Percentiles rank a stretch among this genome's conserved stretches.
These are phyloP conservation scores for Habrosyne pyritoides DNA, from an alignment of 2,888 invertebrate genomes.

Conservation along the genomic window DNA sequence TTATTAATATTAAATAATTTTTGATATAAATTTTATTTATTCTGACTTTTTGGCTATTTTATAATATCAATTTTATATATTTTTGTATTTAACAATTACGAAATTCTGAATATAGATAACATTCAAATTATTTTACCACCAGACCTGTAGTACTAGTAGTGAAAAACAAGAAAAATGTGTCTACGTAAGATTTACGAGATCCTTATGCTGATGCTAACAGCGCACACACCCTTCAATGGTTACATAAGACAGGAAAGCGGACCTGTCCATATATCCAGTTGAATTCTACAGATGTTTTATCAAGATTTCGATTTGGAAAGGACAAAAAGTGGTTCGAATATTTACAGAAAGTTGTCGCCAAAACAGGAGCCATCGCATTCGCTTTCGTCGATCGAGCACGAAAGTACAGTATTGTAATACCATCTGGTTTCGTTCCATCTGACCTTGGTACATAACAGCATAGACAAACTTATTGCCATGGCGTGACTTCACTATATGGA, in stretches of 20 bases:
- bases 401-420: constrained; percentile 70
- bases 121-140: too few relatives aligned
- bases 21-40: too few relatives aligned
- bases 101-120: too few relatives aligned
- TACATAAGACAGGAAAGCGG: constrained; percentile 75
- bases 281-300: constrained; percentile 71
- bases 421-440: constrained; percentile 53
- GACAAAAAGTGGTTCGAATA: constrained; percentile 75
- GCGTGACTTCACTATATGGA: constrained; percentile 64
- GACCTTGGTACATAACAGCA: constrained; percentile 68
- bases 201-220: constrained; percentile 58
- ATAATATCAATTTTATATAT: too few relatives aligned
- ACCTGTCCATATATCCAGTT: constrained; percentile 58
- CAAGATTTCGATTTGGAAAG: constrained; percentile 72
- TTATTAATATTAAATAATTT: too few relatives aligned
- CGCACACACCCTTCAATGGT: constrained; percentile 46
- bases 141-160: too few relatives aligned
- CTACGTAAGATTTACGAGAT: background rate
- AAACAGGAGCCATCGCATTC: constrained; percentile 69
- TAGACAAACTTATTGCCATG: constrained; percentile 45
- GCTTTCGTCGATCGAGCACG: constrained; percentile 74
- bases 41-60: too few relatives aligned
- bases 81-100: too few relatives aligned
- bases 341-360: constrained; percentile 76
- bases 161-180: too few relatives aligned